These are phyloP conservation scores for Nomada goodeniana DNA, from an alignment of 2,888 invertebrate genomes.

Conservation along the genomic window DNA sequence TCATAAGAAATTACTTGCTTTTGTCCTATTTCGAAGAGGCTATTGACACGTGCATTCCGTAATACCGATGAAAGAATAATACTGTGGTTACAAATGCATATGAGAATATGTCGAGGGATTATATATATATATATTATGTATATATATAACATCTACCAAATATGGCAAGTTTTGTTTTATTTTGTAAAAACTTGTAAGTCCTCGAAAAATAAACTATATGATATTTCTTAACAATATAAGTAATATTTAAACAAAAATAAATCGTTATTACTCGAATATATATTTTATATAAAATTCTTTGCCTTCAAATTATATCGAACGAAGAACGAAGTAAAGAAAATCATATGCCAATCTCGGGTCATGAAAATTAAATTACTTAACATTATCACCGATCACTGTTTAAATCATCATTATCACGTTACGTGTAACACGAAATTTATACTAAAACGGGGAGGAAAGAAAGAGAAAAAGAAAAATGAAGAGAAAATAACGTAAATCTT, in stretches of 20 bases:
- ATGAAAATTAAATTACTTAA: conserved; percentile 32
- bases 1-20: conserved; percentile 54
- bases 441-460: neutral
- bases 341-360: conserved; percentile 10
- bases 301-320: conserved; percentile 17
- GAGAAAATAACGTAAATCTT: conserved; percentile 7
- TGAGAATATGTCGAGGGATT: conserved; percentile 56
- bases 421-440: neutral
- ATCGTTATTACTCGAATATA: conserved; percentile 40
- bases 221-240: conserved; percentile 64
- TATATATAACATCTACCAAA: conserved; percentile 56
- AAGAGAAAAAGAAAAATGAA: neutral
- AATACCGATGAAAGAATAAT: conserved; percentile 56
- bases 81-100: conserved; percentile 57
- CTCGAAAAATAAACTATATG: conserved; percentile 70
- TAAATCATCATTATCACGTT: neutral
- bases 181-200: conserved; percentile 65
- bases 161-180: conserved; percentile 66
- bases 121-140: conserved; percentile 32
- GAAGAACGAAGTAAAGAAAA: conserved; percentile 28
- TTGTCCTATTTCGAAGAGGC: conserved; percentile 39
- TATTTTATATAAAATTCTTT: conserved; percentile 43
- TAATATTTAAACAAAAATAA: conserved; percentile 63
- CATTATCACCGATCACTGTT: neutral
- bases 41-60: conserved; percentile 53